phyloP scores from a whole-genome alignment of 1,140 invertebrate species.

The Leptinotarsa undecemlineata region DNA sequence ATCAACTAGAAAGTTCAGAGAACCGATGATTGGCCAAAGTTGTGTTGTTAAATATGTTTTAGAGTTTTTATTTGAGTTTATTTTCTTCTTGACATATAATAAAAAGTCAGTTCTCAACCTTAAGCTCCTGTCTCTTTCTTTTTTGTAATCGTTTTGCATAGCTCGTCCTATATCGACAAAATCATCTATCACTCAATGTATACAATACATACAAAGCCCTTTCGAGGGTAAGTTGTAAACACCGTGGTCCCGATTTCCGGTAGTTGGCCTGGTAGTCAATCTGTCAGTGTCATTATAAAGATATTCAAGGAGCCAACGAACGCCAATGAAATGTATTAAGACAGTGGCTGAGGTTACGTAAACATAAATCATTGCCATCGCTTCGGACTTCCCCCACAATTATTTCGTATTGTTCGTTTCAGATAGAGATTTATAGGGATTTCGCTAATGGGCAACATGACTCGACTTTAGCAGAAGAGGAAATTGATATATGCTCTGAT shows the following conservation, averaged over 20 bases:
- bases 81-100: no score
- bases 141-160: background rate
- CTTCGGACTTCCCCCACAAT: conserved; percentile 25
- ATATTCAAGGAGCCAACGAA: conserved; percentile 23
- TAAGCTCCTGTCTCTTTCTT: background rate
- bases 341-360: conserved; percentile 27
- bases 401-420: conserved; percentile 27
- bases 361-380: conserved; percentile 24
- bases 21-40: no score
- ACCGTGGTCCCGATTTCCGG: conserved; percentile 22
- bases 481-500: background rate
- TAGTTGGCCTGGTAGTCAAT: conserved; percentile 19
- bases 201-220: background rate
- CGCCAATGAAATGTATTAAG: conserved; percentile 29
- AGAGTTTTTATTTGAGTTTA: no score
- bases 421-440: conserved; percentile 22
- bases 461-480: background rate
- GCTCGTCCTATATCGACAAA: background rate
- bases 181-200: background rate
- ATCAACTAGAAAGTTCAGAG: no score
- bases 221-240: conserved; percentile 16
- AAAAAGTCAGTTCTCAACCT: no score
- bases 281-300: conserved; percentile 27
- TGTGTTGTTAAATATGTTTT: no score
- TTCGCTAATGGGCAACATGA: conserved; percentile 22